Evolutionary conservation across 1,140 invertebrate genomes (phyloP), one percentile per base, ranked within the genome.

Genomic region (Pentalonia nigronervosa): DNA sequence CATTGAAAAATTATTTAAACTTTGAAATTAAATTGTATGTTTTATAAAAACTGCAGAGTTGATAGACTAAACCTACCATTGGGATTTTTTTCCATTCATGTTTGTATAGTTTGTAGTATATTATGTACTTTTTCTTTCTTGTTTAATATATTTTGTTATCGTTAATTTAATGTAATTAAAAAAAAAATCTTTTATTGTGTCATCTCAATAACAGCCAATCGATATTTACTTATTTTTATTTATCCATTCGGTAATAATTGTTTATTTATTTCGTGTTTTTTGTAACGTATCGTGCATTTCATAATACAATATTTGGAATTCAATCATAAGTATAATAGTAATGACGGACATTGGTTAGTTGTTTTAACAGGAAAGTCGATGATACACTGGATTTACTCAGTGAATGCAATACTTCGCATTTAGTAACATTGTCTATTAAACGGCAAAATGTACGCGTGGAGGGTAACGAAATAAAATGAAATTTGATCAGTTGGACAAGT

Each of bases 381-480:
- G 87, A 23, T 89, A 53, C 7, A 89, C 20, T 50, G n/a, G 53
- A 53, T 89, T 53, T 30, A 89, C 34, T 89, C 25, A 11, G 9
- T 17, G 21, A 9, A 89, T 23, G 34, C 47, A 89, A 20, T 23
- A 56, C 34, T 89, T 53, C 34, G 4, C 3, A 50, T 89, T 89
- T 89, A 56, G 88, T 89, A 25, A 53, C 34, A 89, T 89, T 89
- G 88, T 89, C n/a, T 23, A 53, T 56, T 56, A 56, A 89, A 56
- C 56, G 50, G 20, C 9, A 89, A 91, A 91, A 47, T n/a, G 36
- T 83, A 41, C 9, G 7, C 11, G 1, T 14, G 2, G 2, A 47
- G 2, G 45, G 30, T 81, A 60, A 50, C 2, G 6, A 76, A 90
- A 48, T 81, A 34, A 91, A 67, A 48, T 50, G 1, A n/a, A 81